A percentile compares a stretch with the other conserved stretches of the same genome.
Evolutionary conservation across 1,140 invertebrate species (phyloP).

Genomic region (Rhagoletis zephyria): DNA sequence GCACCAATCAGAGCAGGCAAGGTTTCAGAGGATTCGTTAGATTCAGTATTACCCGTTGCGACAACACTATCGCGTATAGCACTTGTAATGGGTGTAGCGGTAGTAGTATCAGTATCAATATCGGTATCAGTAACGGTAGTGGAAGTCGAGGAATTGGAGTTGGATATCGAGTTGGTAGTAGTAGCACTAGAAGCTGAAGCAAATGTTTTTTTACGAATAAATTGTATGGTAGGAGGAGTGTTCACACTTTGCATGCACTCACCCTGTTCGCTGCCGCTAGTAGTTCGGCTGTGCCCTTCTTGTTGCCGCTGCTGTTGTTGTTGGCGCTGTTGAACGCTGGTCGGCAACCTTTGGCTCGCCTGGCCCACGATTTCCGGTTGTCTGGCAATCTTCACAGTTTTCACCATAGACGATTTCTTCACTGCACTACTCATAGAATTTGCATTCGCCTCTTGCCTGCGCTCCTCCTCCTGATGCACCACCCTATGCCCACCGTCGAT

Average conservation of each 20-base stretch:
- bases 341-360: neutral
- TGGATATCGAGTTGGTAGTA: conserved; percentile 46
- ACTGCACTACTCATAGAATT: conserved; percentile 69
- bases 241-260: conserved; percentile 56
- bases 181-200: conserved; percentile 52
- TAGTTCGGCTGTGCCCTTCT: conserved; percentile 23
- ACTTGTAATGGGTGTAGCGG: conserved; percentile 29
- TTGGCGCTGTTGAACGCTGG: neutral
- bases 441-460: conserved; percentile 71
- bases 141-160: conserved; percentile 47
- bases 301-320: conserved; percentile 46
- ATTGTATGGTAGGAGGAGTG: conserved; percentile 22
- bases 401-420: conserved; percentile 69
- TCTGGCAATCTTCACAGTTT: conserved; percentile 69
- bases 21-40: neutral
- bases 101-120: conserved; percentile 5
- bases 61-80: conserved; percentile 47
- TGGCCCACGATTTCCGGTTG: conserved; percentile 60
- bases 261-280: conserved; percentile 53
- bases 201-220: conserved; percentile 17
- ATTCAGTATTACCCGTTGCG: conserved; percentile 26
- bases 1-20: conserved; percentile 56
- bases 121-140: conserved; percentile 23
- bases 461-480: conserved; percentile 67
- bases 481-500: conserved; percentile 64